Evolutionary conservation across 2,113 vertebrate species (phyloP), one percentile per base, ranked within the genome.

Genomic region (Perognathus longimembris): DNA sequence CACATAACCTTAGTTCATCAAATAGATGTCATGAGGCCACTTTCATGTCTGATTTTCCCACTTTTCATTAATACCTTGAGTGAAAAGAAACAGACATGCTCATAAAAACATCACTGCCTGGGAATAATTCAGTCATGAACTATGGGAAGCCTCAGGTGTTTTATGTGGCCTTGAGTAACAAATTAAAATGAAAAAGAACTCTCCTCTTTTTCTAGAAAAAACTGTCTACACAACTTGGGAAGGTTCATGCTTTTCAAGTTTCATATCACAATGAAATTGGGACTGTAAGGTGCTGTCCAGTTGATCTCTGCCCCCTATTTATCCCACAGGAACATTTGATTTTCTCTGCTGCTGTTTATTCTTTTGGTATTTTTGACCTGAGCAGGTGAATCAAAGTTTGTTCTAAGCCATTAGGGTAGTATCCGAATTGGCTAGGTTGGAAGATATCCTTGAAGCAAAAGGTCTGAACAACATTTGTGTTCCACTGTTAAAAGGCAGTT

Each of bases 311-410:
- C 42, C 28, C 36, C 0, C 0, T 32, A 15, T 66, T 81, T 84
- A 30, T 69, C 84, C 73, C 74, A 36, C 0, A 75, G 50, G 36
- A 85, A 84, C 15, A 50, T 42, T 71, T 85, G 8, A 40, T 85
- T 71, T 90, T 93, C 66, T 57, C 42, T 21, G n/a, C 24, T 36
- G 34, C 74, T 93, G 11, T 92, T 83, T 83, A 66, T 85, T 82
- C n/a, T 94, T 80, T 36, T 71, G 90, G 26, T 57, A 54, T 42
- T 83, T 85, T 64, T 94, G 71, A 69, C 61, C 61, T 69, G 32
- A 34, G 45, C 24, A 34, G 61, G 71, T 83, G 83, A 82, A 91
- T 93, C 82, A 85, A 74, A 90, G 71, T 2, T 54, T 70, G 28
- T 30, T 76, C 34, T 86, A 0, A n/a, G 15, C 24, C 40, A 21